These are phyloP conservation scores for Lycaena phlaeas DNA, from an alignment of 2,888 invertebrate genomes.

Conservation along the genomic window DNA sequence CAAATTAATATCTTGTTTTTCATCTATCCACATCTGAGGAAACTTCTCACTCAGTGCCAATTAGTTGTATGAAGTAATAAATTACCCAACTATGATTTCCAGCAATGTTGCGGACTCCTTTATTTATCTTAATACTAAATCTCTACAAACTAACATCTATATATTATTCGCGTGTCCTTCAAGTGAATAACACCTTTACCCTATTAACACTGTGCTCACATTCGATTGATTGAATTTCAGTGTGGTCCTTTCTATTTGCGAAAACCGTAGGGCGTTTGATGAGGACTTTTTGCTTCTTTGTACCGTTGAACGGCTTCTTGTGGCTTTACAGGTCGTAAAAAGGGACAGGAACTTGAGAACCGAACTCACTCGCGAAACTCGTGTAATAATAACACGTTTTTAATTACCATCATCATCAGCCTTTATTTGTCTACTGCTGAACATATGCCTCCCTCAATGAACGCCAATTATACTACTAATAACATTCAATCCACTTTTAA, in stretches of 20 bases:
- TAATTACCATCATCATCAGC: no score
- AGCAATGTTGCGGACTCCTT: not conserved
- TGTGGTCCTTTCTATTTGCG: constrained; percentile 4
- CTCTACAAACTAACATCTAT: not conserved
- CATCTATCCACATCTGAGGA: not conserved
- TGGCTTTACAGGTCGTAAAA: constrained; percentile 13
- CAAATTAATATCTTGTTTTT: not conserved
- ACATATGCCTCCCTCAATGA: no score
- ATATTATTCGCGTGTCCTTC: not conserved
- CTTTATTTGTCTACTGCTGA: no score
- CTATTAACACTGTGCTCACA: not conserved
- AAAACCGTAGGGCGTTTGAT: constrained; percentile 13
- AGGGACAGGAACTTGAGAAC: constrained; percentile 8
- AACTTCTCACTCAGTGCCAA: not conserved
- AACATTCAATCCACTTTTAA: no score
- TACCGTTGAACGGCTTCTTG: constrained; percentile 14
- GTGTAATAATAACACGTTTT: not conserved
- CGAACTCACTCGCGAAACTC: constrained; percentile 1
- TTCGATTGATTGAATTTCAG: not conserved
- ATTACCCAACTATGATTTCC: constrained; percentile 1
- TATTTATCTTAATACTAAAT: constrained; percentile 10
- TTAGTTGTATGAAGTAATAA: constrained; percentile 4
- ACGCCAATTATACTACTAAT: no score
- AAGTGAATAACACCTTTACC: constrained; percentile 1
- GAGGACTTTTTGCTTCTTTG: constrained; percentile 15